A percentile compares a stretch with the other conserved stretches of the same genome.
phyloP scores from a whole-genome alignment of 2,113 vertebrate genomes.

The Eleginops maclovinus region DNA sequence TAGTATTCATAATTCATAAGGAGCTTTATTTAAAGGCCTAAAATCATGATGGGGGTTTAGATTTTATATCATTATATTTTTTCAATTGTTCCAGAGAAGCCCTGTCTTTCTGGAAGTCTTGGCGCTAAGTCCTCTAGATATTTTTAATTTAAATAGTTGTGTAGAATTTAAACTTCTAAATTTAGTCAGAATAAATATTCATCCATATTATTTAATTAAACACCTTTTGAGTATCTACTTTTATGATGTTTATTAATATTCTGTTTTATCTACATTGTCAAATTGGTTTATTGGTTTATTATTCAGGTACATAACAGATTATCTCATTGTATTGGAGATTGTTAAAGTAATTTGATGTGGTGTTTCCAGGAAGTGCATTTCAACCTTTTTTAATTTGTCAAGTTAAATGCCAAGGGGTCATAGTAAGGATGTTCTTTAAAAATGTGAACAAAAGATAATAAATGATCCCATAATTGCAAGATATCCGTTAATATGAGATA shows the following conservation, averaged over 20 bases:
- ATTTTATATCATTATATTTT: no score
- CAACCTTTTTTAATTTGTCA: neutral
- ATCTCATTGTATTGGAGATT: neutral
- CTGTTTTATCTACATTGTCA: neutral
- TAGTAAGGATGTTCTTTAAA: neutral
- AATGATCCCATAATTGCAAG: neutral
- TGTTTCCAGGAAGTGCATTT: neutral
- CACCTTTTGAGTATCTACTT: neutral
- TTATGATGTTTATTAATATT: neutral
- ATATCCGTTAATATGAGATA: neutral
- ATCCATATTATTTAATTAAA: neutral
- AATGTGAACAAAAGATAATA: neutral
- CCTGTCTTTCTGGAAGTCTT: no score
- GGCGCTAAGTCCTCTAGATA: no score
- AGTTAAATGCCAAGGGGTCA: no score
- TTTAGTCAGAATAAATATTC: neutral
- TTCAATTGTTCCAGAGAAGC: no score
- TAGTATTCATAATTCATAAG: no score
- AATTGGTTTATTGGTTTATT: neutral
- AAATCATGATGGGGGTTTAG: no score
- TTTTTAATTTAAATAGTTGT: no score
- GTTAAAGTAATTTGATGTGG: neutral
- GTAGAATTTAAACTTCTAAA: neutral
- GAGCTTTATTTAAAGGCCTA: no score
- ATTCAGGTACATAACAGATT: neutral